Evolutionary conservation across 2,797 vertebrate species (phyloP).

Genomic region (Acrossocheilus fasciatus): DNA sequence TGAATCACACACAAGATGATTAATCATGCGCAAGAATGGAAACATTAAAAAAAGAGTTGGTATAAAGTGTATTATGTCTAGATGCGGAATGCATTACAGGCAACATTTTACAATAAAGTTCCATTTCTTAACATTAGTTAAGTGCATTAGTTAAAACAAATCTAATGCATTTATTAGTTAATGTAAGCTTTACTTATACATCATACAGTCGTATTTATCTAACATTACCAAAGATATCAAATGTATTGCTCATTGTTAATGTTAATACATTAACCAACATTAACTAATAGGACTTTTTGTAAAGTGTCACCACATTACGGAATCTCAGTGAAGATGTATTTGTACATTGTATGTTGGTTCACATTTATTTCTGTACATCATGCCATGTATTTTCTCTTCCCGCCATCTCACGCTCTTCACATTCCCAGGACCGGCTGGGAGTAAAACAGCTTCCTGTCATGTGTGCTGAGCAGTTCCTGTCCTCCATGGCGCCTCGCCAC

Average conservation of each 20-base stretch:
- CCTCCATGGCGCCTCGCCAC: neutral
- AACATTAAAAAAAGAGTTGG: neutral
- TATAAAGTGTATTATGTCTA: neutral
- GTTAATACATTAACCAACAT: neutral
- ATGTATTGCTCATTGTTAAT: neutral
- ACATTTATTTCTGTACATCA: neutral
- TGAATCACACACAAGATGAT: neutral
- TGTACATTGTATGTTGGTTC: neutral
- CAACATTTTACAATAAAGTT: neutral
- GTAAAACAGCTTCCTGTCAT: slow-evolving; percentile 51
- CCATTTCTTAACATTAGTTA: neutral
- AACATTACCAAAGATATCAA: neutral
- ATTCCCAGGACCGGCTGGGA: slow-evolving; percentile 50
- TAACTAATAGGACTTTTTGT: neutral
- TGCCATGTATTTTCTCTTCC: slow-evolving; percentile 26
- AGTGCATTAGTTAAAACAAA: neutral
- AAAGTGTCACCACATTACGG: neutral
- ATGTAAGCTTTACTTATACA: neutral
- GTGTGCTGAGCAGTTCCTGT: neutral
- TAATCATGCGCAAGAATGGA: neutral
- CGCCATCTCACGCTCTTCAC: slow-evolving; percentile 38
- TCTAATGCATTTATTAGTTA: neutral
- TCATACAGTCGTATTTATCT: neutral
- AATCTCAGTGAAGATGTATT: neutral
- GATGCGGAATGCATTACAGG: neutral